Percentiles rank a stretch among this genome's conserved stretches.
phyloP scores from a whole-genome alignment of 2,888 invertebrate species.

The Diachrysia chrysitis region DNA sequence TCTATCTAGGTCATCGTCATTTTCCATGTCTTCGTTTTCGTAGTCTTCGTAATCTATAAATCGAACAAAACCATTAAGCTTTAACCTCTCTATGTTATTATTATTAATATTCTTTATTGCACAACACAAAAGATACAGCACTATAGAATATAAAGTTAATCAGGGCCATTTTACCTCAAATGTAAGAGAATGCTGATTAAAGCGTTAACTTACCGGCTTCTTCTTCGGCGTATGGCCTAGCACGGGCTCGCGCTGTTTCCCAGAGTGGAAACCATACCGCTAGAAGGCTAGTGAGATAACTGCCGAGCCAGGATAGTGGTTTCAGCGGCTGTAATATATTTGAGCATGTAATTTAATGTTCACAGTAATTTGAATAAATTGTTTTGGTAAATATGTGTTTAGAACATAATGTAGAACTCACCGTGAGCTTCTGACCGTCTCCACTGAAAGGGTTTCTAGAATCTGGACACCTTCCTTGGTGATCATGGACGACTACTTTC shows the following conservation, averaged over 20 bases:
- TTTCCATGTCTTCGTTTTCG: constrained; percentile 79
- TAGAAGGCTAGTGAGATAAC: constrained; percentile 87
- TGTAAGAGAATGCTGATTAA: background rate
- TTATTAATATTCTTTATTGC: no score
- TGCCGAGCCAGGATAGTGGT: constrained; percentile 88
- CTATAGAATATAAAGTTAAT: no score
- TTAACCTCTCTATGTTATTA: no score
- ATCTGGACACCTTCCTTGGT: constrained; percentile 95
- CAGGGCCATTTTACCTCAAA: no score
- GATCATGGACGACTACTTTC: constrained; percentile 95
- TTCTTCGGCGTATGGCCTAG: constrained; percentile 85
- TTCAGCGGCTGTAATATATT: constrained; percentile 83
- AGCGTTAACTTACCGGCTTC: constrained; percentile 77
- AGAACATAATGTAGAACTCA: constrained; percentile 46
- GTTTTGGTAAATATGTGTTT: background rate
- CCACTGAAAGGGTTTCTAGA: constrained; percentile 91
- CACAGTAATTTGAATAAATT: background rate
- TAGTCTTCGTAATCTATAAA: constrained; percentile 83
- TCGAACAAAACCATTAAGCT: background rate
- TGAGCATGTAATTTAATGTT: background rate
- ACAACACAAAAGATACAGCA: no score
- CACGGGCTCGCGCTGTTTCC: constrained; percentile 75
- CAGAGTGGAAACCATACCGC: constrained; percentile 86
- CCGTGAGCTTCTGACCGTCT: constrained; percentile 75
- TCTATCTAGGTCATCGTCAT: constrained; percentile 77